Conservation (phyloP, 2,797 vertebrate species). For the Oreochromis mossambicus region DNA sequence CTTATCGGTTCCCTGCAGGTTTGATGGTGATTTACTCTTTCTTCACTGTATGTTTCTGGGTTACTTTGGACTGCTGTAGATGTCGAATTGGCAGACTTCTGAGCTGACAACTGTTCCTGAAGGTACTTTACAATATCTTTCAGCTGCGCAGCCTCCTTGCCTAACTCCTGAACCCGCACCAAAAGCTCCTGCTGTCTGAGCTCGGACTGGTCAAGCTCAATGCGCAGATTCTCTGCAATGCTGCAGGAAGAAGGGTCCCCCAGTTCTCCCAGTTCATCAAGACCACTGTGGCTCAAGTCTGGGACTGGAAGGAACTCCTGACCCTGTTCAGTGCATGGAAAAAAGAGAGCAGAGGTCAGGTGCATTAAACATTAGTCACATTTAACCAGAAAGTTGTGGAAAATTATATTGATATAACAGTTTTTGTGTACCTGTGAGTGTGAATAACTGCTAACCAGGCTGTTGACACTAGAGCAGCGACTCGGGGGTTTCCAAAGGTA, state of each 20-base stretch:
- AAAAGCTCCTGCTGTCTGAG: conserved; percentile 83
- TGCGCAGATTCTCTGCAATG: conserved; percentile 83
- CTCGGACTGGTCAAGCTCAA: conserved; percentile 89
- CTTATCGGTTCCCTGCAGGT: conserved; percentile 55
- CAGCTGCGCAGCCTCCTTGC: conserved; percentile 67
- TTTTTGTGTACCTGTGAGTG: conserved; percentile 82
- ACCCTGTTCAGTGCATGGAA: conserved; percentile 61
- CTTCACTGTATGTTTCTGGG: conserved; percentile 30
- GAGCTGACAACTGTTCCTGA: conserved; percentile 73
- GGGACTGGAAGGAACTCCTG: conserved; percentile 80
- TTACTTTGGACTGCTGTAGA: conserved; percentile 12
- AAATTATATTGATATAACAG: not conserved
- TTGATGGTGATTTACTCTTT: conserved; percentile 38
- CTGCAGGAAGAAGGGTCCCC: conserved; percentile 75
- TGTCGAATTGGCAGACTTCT: conserved; percentile 53
- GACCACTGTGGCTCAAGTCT: conserved; percentile 78
- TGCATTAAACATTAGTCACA: not conserved
- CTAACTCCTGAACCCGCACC: conserved; percentile 52
- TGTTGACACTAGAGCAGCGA: conserved; percentile 94
- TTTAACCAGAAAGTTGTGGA: not conserved
- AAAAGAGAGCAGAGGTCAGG: not conserved
- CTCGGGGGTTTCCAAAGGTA: conserved; percentile 89
- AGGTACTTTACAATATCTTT: conserved; percentile 72
- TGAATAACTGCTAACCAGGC: conserved; percentile 85
- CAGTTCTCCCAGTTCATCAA: conserved; percentile 72